Percentiles rank a stretch among this genome's conserved stretches.
Conservation (phyloP, 2,113 vertebrate species). For the Loxodonta africana region DNA sequence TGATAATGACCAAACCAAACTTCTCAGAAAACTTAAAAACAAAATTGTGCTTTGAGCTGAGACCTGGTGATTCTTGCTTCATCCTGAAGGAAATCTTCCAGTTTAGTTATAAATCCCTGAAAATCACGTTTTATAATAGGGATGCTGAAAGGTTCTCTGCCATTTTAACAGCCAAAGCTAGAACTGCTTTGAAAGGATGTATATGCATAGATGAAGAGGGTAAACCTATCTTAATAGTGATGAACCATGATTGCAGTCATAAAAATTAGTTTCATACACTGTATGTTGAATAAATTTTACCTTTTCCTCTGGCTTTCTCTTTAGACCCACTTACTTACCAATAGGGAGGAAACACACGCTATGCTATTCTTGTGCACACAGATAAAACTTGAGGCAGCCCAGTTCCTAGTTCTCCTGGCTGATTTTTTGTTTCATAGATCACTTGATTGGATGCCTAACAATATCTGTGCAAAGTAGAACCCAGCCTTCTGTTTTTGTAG, state of each 20-base stretch:
- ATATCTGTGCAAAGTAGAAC: not conserved
- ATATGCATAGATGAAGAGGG: not conserved
- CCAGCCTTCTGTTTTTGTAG: not conserved
- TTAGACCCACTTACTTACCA: not conserved
- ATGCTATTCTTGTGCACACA: not conserved
- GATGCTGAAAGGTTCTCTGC: slow-evolving; percentile 56
- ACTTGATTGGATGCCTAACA: not conserved
- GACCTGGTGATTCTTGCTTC: slow-evolving; percentile 57
- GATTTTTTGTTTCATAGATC: not conserved
- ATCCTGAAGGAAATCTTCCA: slow-evolving; percentile 70
- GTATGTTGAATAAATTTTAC: not conserved
- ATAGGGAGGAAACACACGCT: not conserved
- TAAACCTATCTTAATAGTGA: not conserved
- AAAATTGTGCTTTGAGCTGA: slow-evolving; percentile 70
- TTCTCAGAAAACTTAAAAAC: slow-evolving; percentile 69
- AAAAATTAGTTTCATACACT: slow-evolving; percentile 41
- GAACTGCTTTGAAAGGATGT: slow-evolving; percentile 28
- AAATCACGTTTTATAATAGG: slow-evolving; percentile 79
- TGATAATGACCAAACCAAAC: slow-evolving; percentile 74
- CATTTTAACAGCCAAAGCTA: slow-evolving; percentile 37
- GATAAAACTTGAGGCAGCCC: not conserved
- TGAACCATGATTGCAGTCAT: not conserved
- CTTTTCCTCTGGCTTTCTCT: slow-evolving; percentile 14
- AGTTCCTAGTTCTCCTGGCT: not conserved
- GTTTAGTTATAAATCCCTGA: slow-evolving; percentile 82